phyloP scores from a whole-genome alignment of 1,140 invertebrate species.

The Neelides sp. region DNA sequence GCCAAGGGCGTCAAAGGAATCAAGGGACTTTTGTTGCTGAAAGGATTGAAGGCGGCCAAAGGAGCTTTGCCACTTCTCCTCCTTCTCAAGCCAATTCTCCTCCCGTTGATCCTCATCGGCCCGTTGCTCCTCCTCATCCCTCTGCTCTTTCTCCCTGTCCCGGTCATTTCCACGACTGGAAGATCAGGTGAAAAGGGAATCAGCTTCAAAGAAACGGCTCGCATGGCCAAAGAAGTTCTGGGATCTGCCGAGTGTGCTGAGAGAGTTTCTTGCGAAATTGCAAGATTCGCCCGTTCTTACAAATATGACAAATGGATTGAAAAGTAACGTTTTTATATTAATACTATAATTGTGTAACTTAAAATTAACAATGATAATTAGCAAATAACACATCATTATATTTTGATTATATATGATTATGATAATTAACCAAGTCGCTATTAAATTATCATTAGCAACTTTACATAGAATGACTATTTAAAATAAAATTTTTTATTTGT shows the following conservation, averaged over 20 bases:
- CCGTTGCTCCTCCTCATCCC: neutral
- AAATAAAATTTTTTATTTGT: too few relatives aligned
- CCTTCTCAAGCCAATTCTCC: neutral
- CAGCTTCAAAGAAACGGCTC: neutral
- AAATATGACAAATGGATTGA: too few relatives aligned
- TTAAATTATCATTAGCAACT: too few relatives aligned
- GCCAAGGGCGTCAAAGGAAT: conserved; percentile 1
- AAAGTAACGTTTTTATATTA: too few relatives aligned
- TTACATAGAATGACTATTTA: too few relatives aligned
- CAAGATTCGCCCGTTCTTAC: neutral
- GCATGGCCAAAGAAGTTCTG: conserved; percentile 10
- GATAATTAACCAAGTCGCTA: too few relatives aligned
- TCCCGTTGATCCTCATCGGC: conserved; percentile 1
- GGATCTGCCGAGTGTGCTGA: conserved; percentile 23
- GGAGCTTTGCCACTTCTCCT: conserved; percentile 5
- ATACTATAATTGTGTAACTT: too few relatives aligned
- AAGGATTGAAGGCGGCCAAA: conserved; percentile 7
- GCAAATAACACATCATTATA: too few relatives aligned
- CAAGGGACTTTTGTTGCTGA: conserved; percentile 8
- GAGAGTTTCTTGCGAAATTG: conserved; percentile 18
- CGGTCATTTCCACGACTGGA: neutral
- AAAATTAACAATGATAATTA: too few relatives aligned
- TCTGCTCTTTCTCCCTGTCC: conserved; percentile 5
- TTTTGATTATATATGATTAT: too few relatives aligned
- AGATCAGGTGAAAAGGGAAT: neutral